Conservation (phyloP, 2,888 invertebrate genomes). For the Diarsia dahlii region DNA sequence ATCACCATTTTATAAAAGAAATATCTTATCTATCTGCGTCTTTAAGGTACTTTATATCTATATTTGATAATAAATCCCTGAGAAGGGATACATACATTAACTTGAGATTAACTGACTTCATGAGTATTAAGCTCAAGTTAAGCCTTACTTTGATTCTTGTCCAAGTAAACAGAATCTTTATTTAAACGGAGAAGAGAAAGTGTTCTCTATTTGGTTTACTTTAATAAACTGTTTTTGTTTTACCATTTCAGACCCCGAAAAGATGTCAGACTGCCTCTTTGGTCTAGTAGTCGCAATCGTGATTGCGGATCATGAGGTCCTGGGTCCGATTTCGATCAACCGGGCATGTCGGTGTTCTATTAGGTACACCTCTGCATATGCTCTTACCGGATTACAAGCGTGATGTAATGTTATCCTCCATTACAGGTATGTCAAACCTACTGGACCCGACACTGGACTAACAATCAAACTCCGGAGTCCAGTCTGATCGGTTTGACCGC, state of each 20-base stretch:
- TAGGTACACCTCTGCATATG: no score
- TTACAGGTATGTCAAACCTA: neutral
- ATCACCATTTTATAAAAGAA: slow-evolving; percentile 12
- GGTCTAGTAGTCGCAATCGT: no score
- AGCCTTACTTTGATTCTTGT: neutral
- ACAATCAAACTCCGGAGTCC: neutral
- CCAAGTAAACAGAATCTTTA: neutral
- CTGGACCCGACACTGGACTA: neutral
- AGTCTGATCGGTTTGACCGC: neutral
- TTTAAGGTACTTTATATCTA: slow-evolving; percentile 20
- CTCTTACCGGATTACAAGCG: neutral
- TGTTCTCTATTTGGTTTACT: neutral
- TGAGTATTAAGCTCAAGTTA: slow-evolving; percentile 21
- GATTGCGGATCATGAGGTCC: no score
- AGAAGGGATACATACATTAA: slow-evolving; percentile 34
- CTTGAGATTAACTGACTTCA: slow-evolving; percentile 21
- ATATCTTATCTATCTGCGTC: slow-evolving; percentile 22
- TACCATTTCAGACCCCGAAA: neutral
- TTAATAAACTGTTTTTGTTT: neutral
- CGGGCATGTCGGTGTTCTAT: no score
- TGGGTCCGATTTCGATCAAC: no score
- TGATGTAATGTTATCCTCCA: neutral
- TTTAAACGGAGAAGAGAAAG: slow-evolving; percentile 2
- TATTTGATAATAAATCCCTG: slow-evolving; percentile 35
- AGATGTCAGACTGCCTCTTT: neutral